These are phyloP conservation scores for Cryptoblepharus egeriae DNA, from an alignment of 2,797 vertebrate species.

Conservation along the genomic window DNA sequence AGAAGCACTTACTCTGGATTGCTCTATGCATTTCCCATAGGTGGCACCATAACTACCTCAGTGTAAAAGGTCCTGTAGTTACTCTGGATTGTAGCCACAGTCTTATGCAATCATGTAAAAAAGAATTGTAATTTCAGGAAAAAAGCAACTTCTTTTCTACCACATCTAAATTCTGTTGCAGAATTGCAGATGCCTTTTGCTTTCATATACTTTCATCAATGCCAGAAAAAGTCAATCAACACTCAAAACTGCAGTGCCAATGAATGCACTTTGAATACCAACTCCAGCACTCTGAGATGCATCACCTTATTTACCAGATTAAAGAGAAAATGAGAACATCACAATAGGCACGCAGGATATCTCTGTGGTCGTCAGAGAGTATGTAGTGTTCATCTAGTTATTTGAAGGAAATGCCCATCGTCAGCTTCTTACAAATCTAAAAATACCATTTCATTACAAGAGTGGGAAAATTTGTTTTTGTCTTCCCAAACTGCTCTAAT, in stretches of 20 bases:
- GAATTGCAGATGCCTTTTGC: background rate
- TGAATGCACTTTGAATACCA: background rate
- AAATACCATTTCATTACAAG: background rate
- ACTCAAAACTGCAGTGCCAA: background rate
- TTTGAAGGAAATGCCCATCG: background rate
- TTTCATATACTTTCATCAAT: background rate
- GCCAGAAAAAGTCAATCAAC: background rate
- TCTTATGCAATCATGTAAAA: background rate
- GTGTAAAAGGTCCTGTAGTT: too few relatives aligned
- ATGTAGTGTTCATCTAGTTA: background rate
- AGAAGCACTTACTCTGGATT: too few relatives aligned
- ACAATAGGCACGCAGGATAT: background rate
- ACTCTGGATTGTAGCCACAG: too few relatives aligned
- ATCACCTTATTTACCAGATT: constrained; percentile 5
- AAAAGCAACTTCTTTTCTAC: background rate
- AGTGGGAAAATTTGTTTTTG: background rate
- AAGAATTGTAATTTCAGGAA: background rate
- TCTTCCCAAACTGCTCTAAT: background rate
- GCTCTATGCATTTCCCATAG: too few relatives aligned
- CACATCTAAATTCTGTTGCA: background rate
- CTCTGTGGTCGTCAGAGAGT: background rate
- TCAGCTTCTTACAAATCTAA: background rate
- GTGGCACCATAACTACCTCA: too few relatives aligned
- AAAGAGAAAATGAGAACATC: background rate
- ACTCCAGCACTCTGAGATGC: background rate